phyloP scores from a whole-genome alignment of 2,113 vertebrate species.

The Microtus montanus region DNA sequence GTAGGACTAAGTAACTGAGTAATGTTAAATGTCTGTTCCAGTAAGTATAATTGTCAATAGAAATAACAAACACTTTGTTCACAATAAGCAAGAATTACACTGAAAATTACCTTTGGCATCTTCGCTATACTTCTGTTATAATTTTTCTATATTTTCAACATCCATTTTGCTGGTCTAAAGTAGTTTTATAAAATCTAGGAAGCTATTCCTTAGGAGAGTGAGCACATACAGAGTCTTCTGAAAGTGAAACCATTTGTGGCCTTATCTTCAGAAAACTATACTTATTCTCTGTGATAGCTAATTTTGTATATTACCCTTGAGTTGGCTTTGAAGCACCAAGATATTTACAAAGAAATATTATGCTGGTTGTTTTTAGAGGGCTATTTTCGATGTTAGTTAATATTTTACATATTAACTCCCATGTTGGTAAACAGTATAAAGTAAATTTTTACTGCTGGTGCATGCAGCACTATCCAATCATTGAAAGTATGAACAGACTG shows the following conservation, averaged over 20 bases:
- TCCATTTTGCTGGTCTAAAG: background rate
- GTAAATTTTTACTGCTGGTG: background rate
- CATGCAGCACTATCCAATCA: background rate
- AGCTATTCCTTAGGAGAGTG: background rate
- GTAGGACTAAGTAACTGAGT: background rate
- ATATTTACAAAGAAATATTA: background rate
- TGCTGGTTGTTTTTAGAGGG: background rate
- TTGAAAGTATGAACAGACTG: background rate
- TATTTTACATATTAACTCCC: background rate
- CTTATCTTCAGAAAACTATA: background rate
- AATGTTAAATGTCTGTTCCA: background rate
- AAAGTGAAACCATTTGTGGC: background rate
- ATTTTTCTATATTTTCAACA: background rate
- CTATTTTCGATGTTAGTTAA: background rate
- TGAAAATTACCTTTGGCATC: background rate
- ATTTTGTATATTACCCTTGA: background rate
- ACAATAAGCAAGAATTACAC: background rate
- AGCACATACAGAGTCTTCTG: too few relatives aligned
- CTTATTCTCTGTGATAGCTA: background rate
- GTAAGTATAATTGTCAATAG: background rate
- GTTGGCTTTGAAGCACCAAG: background rate
- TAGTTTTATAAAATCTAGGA: background rate
- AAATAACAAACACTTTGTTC: conserved; percentile 2
- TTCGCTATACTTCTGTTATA: background rate
- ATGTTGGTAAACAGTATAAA: background rate